Percentiles rank a stretch among this genome's conserved stretches.
phyloP scores from a whole-genome alignment of 2,113 vertebrate genomes.

The Oncorhynchus kisutch region DNA sequence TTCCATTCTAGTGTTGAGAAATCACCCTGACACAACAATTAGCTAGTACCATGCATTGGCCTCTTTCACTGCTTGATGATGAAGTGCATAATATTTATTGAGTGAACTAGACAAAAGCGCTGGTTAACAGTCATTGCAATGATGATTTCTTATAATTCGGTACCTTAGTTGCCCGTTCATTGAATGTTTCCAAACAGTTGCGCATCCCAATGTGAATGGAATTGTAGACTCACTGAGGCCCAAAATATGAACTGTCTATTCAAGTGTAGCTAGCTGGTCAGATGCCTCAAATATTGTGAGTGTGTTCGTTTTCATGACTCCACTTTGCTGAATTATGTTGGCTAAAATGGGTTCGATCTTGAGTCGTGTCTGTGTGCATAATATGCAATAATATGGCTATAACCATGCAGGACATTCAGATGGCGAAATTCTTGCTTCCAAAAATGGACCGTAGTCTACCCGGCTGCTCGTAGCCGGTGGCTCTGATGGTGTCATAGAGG shows the following conservation, averaged over 20 bases:
- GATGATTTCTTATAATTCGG: background rate
- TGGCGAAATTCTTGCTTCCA: too few relatives aligned
- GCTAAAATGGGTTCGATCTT: too few relatives aligned
- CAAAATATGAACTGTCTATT: too few relatives aligned
- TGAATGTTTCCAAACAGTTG: background rate
- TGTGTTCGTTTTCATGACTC: too few relatives aligned
- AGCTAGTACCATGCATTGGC: background rate
- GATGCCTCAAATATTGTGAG: too few relatives aligned
- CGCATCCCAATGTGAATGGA: too few relatives aligned
- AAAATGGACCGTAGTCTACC: background rate
- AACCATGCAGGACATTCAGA: too few relatives aligned
- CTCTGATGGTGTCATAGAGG: slow-evolving; percentile 26
- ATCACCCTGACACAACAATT: background rate
- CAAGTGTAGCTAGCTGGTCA: too few relatives aligned
- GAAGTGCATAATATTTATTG: background rate
- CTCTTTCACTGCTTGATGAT: background rate
- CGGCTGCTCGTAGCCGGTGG: slow-evolving; percentile 33
- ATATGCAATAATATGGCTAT: too few relatives aligned
- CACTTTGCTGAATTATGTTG: too few relatives aligned
- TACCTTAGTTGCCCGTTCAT: background rate
- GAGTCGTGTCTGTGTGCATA: too few relatives aligned
- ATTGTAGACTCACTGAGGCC: too few relatives aligned
- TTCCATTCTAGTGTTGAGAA: background rate
- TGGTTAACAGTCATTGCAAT: background rate
- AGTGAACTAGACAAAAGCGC: background rate